Evolutionary conservation across 2,797 vertebrate genomes (phyloP), one percentile per base, ranked within the genome.

Genomic region (Kryptopterus vitreolus): DNA sequence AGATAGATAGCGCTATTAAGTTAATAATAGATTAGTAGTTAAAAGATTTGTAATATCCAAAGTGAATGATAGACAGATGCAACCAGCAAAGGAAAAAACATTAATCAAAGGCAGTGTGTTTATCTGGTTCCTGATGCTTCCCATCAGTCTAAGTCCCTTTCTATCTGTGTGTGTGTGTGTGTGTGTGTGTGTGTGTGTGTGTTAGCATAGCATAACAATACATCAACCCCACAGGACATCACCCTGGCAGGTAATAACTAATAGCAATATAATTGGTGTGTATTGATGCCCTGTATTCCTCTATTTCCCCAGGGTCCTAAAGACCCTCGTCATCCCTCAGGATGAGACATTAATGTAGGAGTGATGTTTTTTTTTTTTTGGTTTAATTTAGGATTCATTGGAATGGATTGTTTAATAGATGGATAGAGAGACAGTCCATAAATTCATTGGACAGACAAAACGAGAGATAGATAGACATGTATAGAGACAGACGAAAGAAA

Each of bases 51-150:
- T 15, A 48, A 88, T 87, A 88, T 86, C 84, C 24, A 87, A 89
- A 87, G 82, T 83, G 87, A 89, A 89, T 63, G 59, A 58, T 88
- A 81, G 83, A 84, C 87, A 85, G 85, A 88, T 81, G 89, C 87
- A 86, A 89, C 89, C 68, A 86, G 78, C 88, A 75, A n/a, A 62
- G 33, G 87, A 82, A 78, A 48, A 66, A 75, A 70, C 77, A 33
- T 76, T 61, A 61, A 62, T 76, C 73, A 61, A 61, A 46, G 69
- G 52, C 24, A 5, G 12, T 35, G 58, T n/a, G 43, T 76, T 76
- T 52, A 50, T 57, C 24, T 48, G 29, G 26, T 50, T 9, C 71
- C 71, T 73, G 71, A 73, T 57, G 71, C 71, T 58, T 43, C n/a
- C 7, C 13, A 26, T 57, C 31, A 57, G 22, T 57, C 33, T 18